These are phyloP conservation scores for Yponomeuta cagnagella DNA, from an alignment of 2,888 invertebrate species.

Conservation along the genomic window DNA sequence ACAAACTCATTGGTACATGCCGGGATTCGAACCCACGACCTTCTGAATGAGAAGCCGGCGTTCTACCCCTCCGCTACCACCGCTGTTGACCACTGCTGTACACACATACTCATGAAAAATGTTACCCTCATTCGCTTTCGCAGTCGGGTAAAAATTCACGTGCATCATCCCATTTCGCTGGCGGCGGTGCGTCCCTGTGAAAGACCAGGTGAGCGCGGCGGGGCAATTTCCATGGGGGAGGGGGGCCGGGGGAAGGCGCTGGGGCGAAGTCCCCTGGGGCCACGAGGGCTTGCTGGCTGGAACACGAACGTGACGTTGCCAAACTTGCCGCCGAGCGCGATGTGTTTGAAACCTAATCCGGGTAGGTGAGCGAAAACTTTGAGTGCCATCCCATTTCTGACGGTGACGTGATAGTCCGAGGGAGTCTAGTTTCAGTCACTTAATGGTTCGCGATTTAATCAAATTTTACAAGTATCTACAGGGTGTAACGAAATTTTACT, in stretches of 20 bases:
- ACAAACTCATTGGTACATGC: no score
- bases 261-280: constrained; percentile 19
- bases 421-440: no score
- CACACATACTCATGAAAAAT: no score
- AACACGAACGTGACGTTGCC: neutral
- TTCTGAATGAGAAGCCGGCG: no score
- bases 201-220: constrained; percentile 66
- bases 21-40: no score
- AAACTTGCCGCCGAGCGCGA: neutral
- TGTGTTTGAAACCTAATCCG: neutral
- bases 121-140: neutral
- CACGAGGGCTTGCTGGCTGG: neutral
- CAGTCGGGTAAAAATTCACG: neutral
- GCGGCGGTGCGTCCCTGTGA: constrained; percentile 37
- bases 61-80: no score
- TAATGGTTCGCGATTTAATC: no score
- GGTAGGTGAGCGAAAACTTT: neutral
- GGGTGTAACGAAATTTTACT: no score
- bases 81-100: no score
- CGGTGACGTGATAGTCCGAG: neutral
- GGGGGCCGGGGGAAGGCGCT: neutral
- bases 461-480: no score
- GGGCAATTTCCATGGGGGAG: constrained; percentile 38
- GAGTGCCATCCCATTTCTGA: neutral
- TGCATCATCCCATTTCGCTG: neutral